A percentile compares a stretch with the other conserved stretches of the same genome.
Evolutionary conservation across 1,140 invertebrate genomes (phyloP).

Genomic region (Neodiprion virginianus): DNA sequence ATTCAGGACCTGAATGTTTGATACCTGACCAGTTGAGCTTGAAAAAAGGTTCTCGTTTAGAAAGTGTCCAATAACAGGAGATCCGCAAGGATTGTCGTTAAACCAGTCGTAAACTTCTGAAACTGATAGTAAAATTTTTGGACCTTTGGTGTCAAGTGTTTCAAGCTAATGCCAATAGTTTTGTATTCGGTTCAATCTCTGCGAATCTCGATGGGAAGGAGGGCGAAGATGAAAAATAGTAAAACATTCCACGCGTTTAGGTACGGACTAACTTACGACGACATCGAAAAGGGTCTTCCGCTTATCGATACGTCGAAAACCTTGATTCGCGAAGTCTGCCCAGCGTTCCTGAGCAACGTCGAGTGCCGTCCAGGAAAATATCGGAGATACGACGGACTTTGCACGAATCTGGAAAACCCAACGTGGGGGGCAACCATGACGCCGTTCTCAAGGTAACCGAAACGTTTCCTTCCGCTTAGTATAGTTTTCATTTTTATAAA

Average conservation of each 20-base stretch:
- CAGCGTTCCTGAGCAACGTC: slow-evolving; percentile 84
- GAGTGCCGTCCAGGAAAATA: slow-evolving; percentile 91
- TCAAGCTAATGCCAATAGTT: no score
- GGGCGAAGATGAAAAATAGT: no score
- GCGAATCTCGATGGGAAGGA: no score
- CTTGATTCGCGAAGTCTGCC: slow-evolving; percentile 85
- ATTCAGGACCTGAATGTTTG: neutral
- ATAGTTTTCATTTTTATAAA: no score
- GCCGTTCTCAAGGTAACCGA: slow-evolving; percentile 77
- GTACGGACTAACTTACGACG: slow-evolving; percentile 83
- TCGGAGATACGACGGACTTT: slow-evolving; percentile 87
- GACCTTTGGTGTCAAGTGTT: no score
- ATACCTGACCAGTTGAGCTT: neutral
- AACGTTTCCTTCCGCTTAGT: no score
- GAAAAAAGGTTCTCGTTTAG: no score
- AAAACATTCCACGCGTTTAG: slow-evolving; percentile 56
- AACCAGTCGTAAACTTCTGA: no score
- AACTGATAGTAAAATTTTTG: no score
- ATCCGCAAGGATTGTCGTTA: no score
- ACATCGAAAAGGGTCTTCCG: slow-evolving; percentile 87
- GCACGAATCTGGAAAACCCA: slow-evolving; percentile 91
- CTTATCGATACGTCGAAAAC: slow-evolving; percentile 91
- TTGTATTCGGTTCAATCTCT: no score
- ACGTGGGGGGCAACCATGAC: slow-evolving; percentile 88
- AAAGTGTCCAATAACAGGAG: no score